Conservation (phyloP, 2,888 invertebrate species). For the Heliconius ismenius region DNA sequence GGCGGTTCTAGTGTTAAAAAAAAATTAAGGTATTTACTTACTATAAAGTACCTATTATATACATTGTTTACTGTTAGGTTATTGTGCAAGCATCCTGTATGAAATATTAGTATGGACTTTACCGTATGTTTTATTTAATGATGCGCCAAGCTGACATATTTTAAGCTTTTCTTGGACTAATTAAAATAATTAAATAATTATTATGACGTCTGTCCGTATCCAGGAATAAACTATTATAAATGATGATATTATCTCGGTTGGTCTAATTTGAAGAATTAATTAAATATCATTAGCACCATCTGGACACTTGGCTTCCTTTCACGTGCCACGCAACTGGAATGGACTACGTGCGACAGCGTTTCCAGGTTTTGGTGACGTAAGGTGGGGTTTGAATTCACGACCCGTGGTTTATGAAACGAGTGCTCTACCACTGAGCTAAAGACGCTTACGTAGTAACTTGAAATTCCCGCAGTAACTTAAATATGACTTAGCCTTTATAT, state of each 20-base stretch:
- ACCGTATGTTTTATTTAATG: conserved; percentile 26
- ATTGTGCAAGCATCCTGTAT: conserved; percentile 29
- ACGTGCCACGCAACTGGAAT: no score
- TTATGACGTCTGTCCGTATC: conserved; percentile 8
- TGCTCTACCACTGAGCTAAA: conserved; percentile 91
- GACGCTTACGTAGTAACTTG: conserved; percentile 70
- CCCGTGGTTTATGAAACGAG: conserved; percentile 92
- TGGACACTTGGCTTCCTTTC: no score
- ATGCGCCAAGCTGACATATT: conserved; percentile 8
- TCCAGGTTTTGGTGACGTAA: no score
- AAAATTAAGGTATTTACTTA: neutral
- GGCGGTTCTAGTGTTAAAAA: no score
- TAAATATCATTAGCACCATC: neutral
- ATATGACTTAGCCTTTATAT: neutral
- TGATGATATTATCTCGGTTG: neutral
- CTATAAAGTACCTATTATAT: no score
- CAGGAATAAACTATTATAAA: conserved; percentile 7
- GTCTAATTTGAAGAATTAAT: neutral
- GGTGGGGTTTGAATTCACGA: conserved; percentile 83
- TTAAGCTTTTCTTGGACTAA: conserved; percentile 15
- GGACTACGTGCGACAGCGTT: no score
- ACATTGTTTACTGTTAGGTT: conserved; percentile 6
- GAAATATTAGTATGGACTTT: conserved; percentile 29
- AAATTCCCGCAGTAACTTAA: conserved; percentile 5
- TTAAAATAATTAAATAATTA: conserved; percentile 22